Evolutionary conservation across 2,113 vertebrate species (phyloP).

Genomic region (Pontoporia blainvillei): DNA sequence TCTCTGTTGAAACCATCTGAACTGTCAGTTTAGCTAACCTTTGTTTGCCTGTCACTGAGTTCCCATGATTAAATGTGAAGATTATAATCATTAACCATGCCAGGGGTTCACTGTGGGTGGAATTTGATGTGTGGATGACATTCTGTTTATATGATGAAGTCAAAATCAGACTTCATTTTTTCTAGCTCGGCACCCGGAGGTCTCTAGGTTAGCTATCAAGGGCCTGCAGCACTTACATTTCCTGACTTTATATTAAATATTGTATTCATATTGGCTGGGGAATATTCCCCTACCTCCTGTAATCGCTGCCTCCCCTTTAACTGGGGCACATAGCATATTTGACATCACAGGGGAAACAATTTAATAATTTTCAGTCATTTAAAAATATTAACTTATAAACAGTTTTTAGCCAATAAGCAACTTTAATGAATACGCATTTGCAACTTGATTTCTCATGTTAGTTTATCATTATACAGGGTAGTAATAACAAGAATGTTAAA

Average conservation of each 20-base stretch:
- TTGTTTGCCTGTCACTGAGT: conserved; percentile 84
- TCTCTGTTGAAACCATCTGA: conserved; percentile 71
- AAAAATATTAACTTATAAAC: background rate
- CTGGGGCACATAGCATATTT: conserved; percentile 79
- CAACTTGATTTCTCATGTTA: background rate
- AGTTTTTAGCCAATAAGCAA: background rate
- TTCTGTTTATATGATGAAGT: conserved; percentile 83
- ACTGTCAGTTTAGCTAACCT: conserved; percentile 84
- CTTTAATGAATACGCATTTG: background rate
- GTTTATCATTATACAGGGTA: background rate
- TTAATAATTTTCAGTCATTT: background rate
- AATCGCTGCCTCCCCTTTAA: conserved; percentile 71
- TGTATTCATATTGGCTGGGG: conserved; percentile 67
- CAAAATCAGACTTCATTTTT: conserved; percentile 84
- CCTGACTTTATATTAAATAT: conserved; percentile 78
- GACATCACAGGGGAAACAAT: background rate
- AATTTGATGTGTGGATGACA: conserved; percentile 83
- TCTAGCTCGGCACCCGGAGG: conserved; percentile 89
- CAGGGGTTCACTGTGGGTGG: conserved; percentile 78
- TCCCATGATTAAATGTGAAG: conserved; percentile 86
- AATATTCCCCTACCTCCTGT: conserved; percentile 69
- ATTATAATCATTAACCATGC: conserved; percentile 86
- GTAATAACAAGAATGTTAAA: background rate
- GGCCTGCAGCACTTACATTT: conserved; percentile 74
- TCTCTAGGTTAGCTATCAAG: conserved; percentile 84